Percentiles rank a stretch among this genome's conserved stretches.
phyloP scores from a whole-genome alignment of 1,140 invertebrate species.

The Myzus persicae region DNA sequence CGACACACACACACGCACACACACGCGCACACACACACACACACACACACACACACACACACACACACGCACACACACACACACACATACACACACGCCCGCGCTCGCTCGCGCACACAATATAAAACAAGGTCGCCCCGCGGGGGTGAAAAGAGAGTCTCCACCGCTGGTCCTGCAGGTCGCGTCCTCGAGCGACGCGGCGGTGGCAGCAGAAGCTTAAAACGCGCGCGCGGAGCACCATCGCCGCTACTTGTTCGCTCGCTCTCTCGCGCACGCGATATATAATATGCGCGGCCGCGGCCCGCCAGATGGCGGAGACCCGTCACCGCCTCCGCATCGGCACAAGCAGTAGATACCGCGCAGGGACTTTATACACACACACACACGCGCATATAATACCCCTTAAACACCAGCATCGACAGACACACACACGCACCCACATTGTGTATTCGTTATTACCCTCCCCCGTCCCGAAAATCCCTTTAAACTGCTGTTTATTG shows the following conservation, averaged over 20 bases:
- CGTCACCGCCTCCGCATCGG: not conserved
- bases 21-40: no score
- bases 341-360: not conserved
- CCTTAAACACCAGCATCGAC: conserved; percentile 43
- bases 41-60: no score
- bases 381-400: not conserved
- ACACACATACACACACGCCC: no score
- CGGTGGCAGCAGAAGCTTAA: not conserved
- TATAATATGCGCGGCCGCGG: not conserved
- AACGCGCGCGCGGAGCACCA: conserved; percentile 21
- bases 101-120: not conserved
- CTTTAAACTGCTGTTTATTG: conserved; percentile 55
- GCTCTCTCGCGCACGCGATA: not conserved
- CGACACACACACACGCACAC: no score
- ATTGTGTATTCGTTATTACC: conserved; percentile 52
- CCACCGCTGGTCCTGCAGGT: not conserved
- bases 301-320: conserved; percentile 28
- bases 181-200: conserved; percentile 19
- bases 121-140: conserved; percentile 34
- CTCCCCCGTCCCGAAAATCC: conserved; percentile 16
- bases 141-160: not conserved
- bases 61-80: no score
- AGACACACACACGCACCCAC: not conserved
- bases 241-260: not conserved
- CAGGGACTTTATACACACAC: not conserved